A percentile compares a stretch with the other conserved stretches of the same genome.
Evolutionary conservation across 1,140 invertebrate genomes (phyloP).

Genomic region (Phymastichus coffea): DNA sequence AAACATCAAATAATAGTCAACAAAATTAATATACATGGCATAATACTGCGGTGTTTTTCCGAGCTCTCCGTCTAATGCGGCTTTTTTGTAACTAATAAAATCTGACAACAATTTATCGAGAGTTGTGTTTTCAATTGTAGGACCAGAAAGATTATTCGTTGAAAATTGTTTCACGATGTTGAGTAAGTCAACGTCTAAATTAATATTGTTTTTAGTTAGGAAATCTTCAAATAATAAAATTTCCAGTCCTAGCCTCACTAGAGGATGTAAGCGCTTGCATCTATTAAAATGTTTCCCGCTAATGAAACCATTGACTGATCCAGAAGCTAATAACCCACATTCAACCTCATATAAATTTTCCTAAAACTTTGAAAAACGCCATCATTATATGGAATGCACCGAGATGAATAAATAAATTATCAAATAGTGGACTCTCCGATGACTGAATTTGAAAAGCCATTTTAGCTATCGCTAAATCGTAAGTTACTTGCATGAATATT

Average conservation of each 20-base stretch:
- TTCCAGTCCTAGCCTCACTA: conserved; percentile 39
- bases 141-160: background rate
- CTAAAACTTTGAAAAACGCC: conserved; percentile 45
- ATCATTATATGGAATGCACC: conserved; percentile 55
- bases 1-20: conserved; percentile 39
- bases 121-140: conserved; percentile 12
- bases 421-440: conserved; percentile 40
- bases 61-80: conserved; percentile 34
- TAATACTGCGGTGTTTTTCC: conserved; percentile 45
- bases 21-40: conserved; percentile 35
- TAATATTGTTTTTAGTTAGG: conserved; percentile 27
- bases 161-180: background rate
- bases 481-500: conserved; percentile 44
- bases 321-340: conserved; percentile 37
- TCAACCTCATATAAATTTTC: conserved; percentile 51
- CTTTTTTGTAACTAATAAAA: conserved; percentile 32
- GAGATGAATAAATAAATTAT: conserved; percentile 55
- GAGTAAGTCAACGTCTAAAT: conserved; percentile 9
- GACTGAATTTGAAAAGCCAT: conserved; percentile 45
- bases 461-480: conserved; percentile 49
- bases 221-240: conserved; percentile 48
- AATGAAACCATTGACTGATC: conserved; percentile 42
- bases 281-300: conserved; percentile 43
- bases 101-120: conserved; percentile 28
- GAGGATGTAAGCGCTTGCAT: conserved; percentile 33